Conservation (phyloP, 2,113 vertebrate species). For the Bagarius yarrelli region DNA sequence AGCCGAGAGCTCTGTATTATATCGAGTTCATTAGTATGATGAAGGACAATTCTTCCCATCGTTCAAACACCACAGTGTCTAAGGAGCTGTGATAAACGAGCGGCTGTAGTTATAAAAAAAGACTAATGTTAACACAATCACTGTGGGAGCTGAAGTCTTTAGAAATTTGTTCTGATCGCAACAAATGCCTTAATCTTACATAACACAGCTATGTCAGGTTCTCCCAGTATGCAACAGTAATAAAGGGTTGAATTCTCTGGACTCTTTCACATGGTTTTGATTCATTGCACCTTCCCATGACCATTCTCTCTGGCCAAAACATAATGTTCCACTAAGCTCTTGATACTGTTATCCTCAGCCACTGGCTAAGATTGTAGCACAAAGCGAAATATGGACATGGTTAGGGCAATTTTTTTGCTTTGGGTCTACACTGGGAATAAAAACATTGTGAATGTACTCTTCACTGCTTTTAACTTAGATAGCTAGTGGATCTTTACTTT, state of each 20-base stretch:
- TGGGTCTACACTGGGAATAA: neutral
- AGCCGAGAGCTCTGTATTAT: neutral
- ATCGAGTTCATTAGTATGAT: neutral
- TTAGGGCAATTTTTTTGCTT: neutral
- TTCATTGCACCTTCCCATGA: constrained; percentile 36
- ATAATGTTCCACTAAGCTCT: constrained; percentile 33
- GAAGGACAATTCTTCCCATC: neutral
- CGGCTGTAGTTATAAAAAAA: neutral
- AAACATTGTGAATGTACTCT: neutral
- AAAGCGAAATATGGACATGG: constrained; percentile 20
- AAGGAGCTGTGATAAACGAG: neutral
- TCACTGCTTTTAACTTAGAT: neutral
- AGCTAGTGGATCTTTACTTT: neutral
- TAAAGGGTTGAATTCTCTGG: constrained; percentile 29
- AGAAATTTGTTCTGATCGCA: neutral
- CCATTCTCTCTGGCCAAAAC: constrained; percentile 37
- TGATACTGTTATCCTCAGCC: constrained; percentile 26
- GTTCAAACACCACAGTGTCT: neutral
- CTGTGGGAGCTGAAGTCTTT: neutral
- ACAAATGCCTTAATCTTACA: constrained; percentile 17
- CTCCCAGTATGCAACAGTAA: constrained; percentile 21
- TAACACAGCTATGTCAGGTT: constrained; percentile 23
- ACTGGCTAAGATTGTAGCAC: constrained; percentile 24
- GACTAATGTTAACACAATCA: neutral
- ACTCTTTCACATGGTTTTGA: constrained; percentile 32